Conservation (phyloP, 2,113 vertebrate genomes). For the Acrocephalus arundinaceus region DNA sequence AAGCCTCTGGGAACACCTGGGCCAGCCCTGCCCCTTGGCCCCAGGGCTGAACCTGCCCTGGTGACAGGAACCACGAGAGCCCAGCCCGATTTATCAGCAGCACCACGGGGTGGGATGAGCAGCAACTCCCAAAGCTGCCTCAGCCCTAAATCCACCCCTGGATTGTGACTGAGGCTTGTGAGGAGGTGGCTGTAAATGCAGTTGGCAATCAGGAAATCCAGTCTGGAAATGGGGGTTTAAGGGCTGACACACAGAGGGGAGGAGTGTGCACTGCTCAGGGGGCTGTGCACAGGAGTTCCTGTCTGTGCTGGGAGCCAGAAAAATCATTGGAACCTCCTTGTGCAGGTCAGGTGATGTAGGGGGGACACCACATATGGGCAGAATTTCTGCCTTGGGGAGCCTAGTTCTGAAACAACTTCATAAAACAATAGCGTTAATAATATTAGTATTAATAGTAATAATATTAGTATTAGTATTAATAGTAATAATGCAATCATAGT, state of each 20-base stretch:
- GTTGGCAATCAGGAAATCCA: neutral
- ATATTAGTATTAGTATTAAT: neutral
- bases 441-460: neutral
- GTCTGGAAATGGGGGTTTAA: neutral
- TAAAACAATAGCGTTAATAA: neutral
- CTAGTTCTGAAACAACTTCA: neutral
- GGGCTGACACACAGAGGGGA: neutral
- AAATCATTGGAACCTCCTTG: neutral
- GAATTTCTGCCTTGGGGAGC: neutral
- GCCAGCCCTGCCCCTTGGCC: neutral
- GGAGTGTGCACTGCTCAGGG: rapidly evolving
- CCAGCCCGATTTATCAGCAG: rapidly evolving
- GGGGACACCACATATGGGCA: too few relatives aligned
- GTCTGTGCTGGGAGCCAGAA: neutral
- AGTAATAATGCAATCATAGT: neutral
- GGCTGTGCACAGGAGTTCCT: neutral
- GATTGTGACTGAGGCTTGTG: neutral
- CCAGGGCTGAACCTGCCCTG: rapidly evolving
- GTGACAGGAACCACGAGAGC: neutral
- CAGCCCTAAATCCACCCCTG: neutral
- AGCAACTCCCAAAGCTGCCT: neutral
- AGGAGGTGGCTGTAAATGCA: neutral
- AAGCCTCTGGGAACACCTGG: rapidly evolving
- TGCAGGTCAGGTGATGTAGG: neutral
- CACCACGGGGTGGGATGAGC: neutral